These are phyloP conservation scores for Hypsopygia costalis DNA, from an alignment of 2,888 invertebrate genomes.

Conservation along the genomic window DNA sequence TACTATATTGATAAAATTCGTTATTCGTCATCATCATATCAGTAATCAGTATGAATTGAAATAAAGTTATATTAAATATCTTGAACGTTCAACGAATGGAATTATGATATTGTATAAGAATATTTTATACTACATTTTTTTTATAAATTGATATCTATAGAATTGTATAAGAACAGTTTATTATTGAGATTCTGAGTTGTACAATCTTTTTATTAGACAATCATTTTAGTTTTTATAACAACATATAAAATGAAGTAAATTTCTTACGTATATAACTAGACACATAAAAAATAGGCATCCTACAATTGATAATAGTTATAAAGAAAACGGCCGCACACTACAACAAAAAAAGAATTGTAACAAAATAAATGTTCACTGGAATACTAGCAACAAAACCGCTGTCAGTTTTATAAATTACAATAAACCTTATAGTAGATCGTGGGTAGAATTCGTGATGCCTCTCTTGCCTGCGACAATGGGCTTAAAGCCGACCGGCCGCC, in stretches of 20 bases:
- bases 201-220: no score
- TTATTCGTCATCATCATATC: no score
- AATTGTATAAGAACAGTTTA: no score
- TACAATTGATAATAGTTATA: conserved; percentile 7
- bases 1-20: no score
- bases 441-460: conserved; percentile 66
- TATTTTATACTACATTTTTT: no score
- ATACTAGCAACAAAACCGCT: conserved; percentile 63
- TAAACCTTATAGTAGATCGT: conserved; percentile 71
- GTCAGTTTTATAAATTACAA: conserved; percentile 77
- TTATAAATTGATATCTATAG: no score
- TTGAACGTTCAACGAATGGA: neutral
- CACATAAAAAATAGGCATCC: neutral
- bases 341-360: conserved; percentile 35
- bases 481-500: conserved; percentile 45
- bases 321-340: conserved; percentile 9
- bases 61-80: conserved; percentile 1
- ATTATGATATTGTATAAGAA: neutral
- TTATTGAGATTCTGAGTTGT: no score
- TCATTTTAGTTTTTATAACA: no score
- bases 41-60: no score
- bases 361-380: conserved; percentile 58
- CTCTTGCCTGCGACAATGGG: conserved; percentile 60
- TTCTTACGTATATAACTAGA: no score
- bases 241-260: neutral